Conservation (phyloP, 2,888 invertebrate genomes). For the Chouioia cunea region DNA sequence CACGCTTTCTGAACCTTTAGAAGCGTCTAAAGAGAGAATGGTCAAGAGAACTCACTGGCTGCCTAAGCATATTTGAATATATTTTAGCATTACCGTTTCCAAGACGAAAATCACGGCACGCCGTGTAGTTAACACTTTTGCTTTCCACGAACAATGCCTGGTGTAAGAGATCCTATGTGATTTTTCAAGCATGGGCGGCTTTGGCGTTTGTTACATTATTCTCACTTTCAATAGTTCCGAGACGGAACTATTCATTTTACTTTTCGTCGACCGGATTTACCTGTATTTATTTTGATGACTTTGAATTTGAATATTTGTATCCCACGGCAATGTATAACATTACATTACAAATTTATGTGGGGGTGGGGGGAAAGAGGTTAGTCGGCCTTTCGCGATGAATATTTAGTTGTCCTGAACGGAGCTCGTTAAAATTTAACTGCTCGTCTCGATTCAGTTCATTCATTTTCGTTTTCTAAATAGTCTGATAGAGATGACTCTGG, state of each 20-base stretch:
- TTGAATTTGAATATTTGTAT: no score
- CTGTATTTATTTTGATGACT: not conserved
- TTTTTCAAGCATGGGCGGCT: no score
- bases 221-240: slow-evolving; percentile 31
- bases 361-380: slow-evolving; percentile 34
- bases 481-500: no score
- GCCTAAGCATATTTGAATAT: slow-evolving; percentile 38
- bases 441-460: slow-evolving; percentile 31
- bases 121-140: slow-evolving; percentile 8
- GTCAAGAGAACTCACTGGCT: not conserved
- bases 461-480: no score
- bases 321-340: slow-evolving; percentile 15
- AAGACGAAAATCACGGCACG: slow-evolving; percentile 16
- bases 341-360: slow-evolving; percentile 20
- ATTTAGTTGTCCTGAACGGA: slow-evolving; percentile 29
- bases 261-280: no score
- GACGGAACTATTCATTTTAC: not conserved
- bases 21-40: slow-evolving; percentile 7
- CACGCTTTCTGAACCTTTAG: slow-evolving; percentile 47
- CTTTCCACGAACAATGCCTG: slow-evolving; percentile 7
- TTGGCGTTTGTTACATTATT: not conserved
- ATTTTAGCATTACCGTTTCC: slow-evolving; percentile 19
- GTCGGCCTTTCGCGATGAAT: slow-evolving; percentile 34
- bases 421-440: slow-evolving; percentile 32
- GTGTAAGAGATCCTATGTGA: no score